Evolutionary conservation across 64 coral and sea anemone genomes (phyloP), one percentile per base, ranked within the genome.

Genomic region (Porites australiensis): DNA sequence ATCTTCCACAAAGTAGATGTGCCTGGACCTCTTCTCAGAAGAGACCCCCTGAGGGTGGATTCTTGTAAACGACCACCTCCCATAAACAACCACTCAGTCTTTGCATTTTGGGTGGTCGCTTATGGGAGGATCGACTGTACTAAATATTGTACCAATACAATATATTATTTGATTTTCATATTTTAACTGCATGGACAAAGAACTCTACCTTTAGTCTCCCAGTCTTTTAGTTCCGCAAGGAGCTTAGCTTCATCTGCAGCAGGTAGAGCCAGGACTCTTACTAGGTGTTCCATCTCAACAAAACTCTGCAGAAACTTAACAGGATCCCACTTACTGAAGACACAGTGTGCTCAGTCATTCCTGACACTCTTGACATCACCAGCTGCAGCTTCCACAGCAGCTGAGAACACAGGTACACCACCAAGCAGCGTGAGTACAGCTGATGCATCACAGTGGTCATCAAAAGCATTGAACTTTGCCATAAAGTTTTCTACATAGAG

Each of bases 381-480:
- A 21, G 51, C 75, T 22, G 75, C 75, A 55, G 50, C 51, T 74
- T 74, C 44, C 57, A 27, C 18, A 22, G 19, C 18, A 21, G 75
- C 18, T 12, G 75, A 27, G 75, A 78, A 78, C 20, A 46, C 72
- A 46, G 72, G 72, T 4, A 74, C 72, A 13, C 72, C 72, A 74
- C 37, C 72, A 45, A 74, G 72, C 43, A 74, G 48, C 3, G 37
- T 15, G 43, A 74, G 44, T 44, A 74, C 72, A 47, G 72, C 72
- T 3, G 72, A 74, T 1, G 72, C 72, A 74, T 74, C 72, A 74
- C 72, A 74, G 44, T 74, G 72, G 72, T 74, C 72, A 46, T 74
- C 72, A 74, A 74, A 74, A 9, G 78, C 70, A 49, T 2, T 76
- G 37, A 89, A 89, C 44, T 89, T 60, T 19, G 72, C 87, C 87